phyloP scores from a whole-genome alignment of 2,888 invertebrate genomes.

The Mylabris sibirica region DNA sequence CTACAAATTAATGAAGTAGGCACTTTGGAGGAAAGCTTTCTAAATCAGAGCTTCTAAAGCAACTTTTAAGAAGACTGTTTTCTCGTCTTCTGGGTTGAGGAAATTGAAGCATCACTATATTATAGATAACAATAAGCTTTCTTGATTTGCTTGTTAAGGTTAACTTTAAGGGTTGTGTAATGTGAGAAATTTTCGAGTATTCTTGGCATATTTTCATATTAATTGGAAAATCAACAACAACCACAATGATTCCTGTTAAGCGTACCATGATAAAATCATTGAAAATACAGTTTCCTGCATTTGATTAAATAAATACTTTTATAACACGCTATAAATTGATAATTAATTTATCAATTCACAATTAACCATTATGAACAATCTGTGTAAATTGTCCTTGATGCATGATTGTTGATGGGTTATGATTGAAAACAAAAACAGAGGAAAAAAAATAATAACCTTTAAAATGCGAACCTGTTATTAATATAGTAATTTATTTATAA shows the following conservation, averaged over 20 bases:
- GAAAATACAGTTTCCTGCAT: neutral
- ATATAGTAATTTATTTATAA: conserved; percentile 39
- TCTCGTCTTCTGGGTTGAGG: no score
- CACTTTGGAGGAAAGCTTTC: no score
- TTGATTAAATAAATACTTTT: neutral
- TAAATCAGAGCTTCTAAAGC: no score
- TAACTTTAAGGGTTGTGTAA: no score
- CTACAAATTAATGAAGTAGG: no score
- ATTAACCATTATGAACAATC: neutral
- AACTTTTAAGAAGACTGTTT: no score
- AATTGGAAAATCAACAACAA: no score
- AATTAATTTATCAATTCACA: neutral
- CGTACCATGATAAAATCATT: neutral
- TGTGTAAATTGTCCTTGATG: conserved; percentile 1
- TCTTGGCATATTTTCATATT: no score
- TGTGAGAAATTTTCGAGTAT: no score
- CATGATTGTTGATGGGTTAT: neutral
- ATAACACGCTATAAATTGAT: neutral
- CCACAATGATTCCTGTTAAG: neutral
- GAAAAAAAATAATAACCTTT: conserved; percentile 32
- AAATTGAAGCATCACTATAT: no score
- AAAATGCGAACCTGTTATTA: conserved; percentile 36
- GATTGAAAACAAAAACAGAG: neutral
- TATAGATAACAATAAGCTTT: no score
- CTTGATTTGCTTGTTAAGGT: no score